Base-by-base conservation (phyloP, 2,888 invertebrate species). In the Byasa hedistus region DNA sequence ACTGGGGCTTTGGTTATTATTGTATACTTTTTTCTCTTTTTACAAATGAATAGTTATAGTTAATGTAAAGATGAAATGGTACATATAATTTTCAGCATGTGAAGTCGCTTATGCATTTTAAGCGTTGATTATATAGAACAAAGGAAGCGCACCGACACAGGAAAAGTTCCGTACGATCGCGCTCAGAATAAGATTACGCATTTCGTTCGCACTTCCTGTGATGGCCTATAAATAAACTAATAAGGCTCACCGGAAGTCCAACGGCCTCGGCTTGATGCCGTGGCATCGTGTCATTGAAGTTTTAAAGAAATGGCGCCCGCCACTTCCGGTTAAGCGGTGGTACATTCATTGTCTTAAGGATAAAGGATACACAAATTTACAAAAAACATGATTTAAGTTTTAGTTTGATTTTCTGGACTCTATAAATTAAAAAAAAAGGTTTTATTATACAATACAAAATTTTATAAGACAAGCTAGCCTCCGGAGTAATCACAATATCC, bases 201-300 rank as follows among this genome's bases (percentile, higher is more conserved):
- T 80, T 81, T 81, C 76, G 76, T 79, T 73, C 76, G 70, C 69
- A 83, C 84, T 88, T 89, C 88, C 89, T 85, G 79, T 69, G 79
- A 73, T 75, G 69, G 71, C 65, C 72, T 83, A 84, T 82, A 85
- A 86, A 87, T 87, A 87, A 82, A 83, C 83, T 76, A 79, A 85
- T 82, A 84, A 81, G 79, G 80, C 78, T 58, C 73, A 71, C 80
- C 84, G 89, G 89, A 87, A 87, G 75, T 73, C 68, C 69, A 61
- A 57, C 73, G 84, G 76, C 87, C 87, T 87, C 83, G 75, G 85
- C 85, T 86, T 81, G 81, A 72, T 73, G 73, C 71, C 75, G 74
- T 72, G 71, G 73, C 77, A 75, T 74, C 76, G 76, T 73, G 70
- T 71, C 66, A 61, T 61, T 61, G 61, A 56, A 56, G 56, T 39